Evolutionary conservation across 2,797 vertebrate genomes (phyloP).

Genomic region (Urocyon cinereoargenteus): DNA sequence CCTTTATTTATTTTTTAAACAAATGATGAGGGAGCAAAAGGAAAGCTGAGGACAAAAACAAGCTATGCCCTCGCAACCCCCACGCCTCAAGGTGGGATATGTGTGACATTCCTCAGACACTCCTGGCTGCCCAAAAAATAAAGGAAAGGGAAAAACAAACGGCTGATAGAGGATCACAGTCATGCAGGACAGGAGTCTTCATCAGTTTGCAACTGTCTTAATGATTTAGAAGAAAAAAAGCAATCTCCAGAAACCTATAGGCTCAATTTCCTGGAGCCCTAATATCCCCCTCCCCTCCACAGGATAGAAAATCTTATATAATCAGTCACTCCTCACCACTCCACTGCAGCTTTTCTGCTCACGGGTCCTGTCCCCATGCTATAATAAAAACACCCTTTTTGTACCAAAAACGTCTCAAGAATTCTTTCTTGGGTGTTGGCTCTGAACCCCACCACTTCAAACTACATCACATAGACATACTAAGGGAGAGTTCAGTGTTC

Average conservation of each 20-base stretch:
- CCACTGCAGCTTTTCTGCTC: neutral
- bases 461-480: neutral
- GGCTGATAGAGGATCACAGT: neutral
- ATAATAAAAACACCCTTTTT: neutral
- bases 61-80: too few species aligned
- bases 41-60: neutral
- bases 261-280: neutral
- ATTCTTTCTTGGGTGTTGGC: neutral
- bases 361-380: neutral
- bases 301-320: neutral
- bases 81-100: neutral
- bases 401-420: neutral
- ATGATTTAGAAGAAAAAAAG: neutral
- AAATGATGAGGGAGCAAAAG: neutral
- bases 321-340: neutral
- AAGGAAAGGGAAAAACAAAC: neutral
- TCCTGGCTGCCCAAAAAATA: neutral
- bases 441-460: neutral
- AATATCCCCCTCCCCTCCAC: neutral
- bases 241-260: neutral
- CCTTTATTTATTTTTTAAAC: neutral
- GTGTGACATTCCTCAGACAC: neutral
- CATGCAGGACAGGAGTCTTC: neutral
- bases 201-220: neutral
- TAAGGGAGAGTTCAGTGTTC: neutral